These are phyloP conservation scores for Silurus lanzhouensis DNA, from an alignment of 2,797 vertebrate genomes.

Conservation along the genomic window DNA sequence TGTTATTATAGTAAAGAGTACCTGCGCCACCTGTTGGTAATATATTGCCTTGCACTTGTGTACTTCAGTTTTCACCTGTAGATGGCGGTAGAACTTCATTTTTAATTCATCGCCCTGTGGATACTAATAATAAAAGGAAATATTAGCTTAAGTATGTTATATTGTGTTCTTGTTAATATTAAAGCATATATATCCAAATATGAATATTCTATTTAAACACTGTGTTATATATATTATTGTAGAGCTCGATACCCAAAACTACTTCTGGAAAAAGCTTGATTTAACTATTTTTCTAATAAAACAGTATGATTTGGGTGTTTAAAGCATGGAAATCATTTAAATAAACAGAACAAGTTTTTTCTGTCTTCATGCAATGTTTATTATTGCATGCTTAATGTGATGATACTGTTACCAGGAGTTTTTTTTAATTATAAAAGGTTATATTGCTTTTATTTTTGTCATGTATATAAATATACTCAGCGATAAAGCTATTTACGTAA, in stretches of 20 bases:
- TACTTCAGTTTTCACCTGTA: conserved; percentile 13
- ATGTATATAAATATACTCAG: neutral
- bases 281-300: neutral
- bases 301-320: neutral
- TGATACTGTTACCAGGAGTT: neutral
- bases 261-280: neutral
- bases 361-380: neutral
- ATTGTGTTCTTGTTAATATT: neutral
- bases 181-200: neutral
- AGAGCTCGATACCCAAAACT: neutral
- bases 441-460: neutral
- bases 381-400: too few relatives aligned
- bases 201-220: neutral
- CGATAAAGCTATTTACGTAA: neutral
- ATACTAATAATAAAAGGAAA: neutral
- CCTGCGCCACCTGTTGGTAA: conserved; percentile 41
- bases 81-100: conserved; percentile 24
- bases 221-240: neutral
- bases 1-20: neutral
- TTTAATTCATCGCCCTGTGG: neutral
- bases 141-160: neutral
- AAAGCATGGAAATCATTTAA: neutral
- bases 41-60: neutral
- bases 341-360: neutral
- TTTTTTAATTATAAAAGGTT: neutral